Base-by-base conservation (phyloP, 1,140 invertebrate genomes). In the Helicoverpa armigera region DNA sequence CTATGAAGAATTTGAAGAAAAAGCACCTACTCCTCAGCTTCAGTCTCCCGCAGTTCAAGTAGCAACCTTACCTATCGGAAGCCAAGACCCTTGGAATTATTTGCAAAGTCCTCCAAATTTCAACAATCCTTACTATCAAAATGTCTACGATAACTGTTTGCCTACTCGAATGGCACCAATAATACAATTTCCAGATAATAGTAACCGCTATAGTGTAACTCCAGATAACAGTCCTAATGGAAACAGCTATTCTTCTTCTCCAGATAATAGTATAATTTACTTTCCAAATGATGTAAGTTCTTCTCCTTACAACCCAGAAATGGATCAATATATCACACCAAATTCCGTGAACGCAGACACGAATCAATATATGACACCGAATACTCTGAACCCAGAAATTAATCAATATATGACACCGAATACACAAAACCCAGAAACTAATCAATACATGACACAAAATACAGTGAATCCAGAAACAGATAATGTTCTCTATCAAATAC, bases 1-100 rank as follows among this genome's bases (percentile, higher is more conserved):
- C 2, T 75, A 75, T 14, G 35, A 63, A 29, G 58, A 51, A 63
- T 4, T 63, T 23, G 56, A 75, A n/a, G 73, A 75, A 75, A 63
- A 35, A 11, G 13, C 35, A 2, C n/a, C 12, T 9, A n/a, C 5
- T n/a, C n/a, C 58, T 29, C 16, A 23, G 23, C 2, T 2, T 23
- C 23, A 23, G 23, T 23, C 2, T 63, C 16, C 58, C 2, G 18
- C 48, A n/a, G 18, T 67, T 13, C 54, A 75, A 63, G 35, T 11
- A 16, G 11, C 12, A 18, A 3, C 9, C 23, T 16, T 29, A 35
- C 7, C 51, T 14, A 13, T 16, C 7, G 53, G 29, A 29, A n/a
- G 7, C 10, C 67, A 53, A 54, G 67, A 70, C 0, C 29, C 48
- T 16, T 54, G 48, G 67, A 70, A 29, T 4, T 70, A 70, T 9